Conservation (phyloP, 2,113 vertebrate genomes). For the Anoplopoma fimbria region DNA sequence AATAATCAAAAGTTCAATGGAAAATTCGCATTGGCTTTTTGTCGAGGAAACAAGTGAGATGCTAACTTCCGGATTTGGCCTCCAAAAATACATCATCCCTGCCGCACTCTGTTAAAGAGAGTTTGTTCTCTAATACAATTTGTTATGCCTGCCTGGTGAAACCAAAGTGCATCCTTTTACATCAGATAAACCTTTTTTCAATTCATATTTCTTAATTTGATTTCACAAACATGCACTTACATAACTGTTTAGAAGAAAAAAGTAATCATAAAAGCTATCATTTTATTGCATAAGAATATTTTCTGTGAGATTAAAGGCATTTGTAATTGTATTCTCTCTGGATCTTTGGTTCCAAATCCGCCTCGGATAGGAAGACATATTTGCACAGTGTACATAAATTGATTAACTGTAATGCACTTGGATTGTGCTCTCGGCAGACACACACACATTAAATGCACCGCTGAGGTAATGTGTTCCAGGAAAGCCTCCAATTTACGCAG, state of each 20-base stretch:
- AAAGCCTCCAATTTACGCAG: constrained; percentile 15
- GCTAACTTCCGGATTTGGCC: no score
- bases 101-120: not conserved
- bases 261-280: not conserved
- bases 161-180: no score
- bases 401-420: constrained; percentile 22
- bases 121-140: not conserved
- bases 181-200: not conserved
- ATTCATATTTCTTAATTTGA: not conserved
- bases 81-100: not conserved
- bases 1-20: no score
- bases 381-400: constrained; percentile 1
- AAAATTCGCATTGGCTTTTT: no score
- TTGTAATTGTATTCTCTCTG: constrained; percentile 5
- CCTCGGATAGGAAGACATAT: not conserved
- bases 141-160: not conserved
- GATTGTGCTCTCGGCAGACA: constrained; percentile 16
- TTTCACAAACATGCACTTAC: not conserved
- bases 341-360: constrained; percentile 9
- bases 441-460: constrained; percentile 17
- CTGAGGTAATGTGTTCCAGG: constrained; percentile 36
- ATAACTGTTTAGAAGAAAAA: not conserved
- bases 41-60: no score
- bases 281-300: constrained; percentile 13
- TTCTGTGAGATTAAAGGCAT: not conserved